phyloP scores from a whole-genome alignment of 92 coral and sea anemone species.

The Pocillopora grandis region DNA sequence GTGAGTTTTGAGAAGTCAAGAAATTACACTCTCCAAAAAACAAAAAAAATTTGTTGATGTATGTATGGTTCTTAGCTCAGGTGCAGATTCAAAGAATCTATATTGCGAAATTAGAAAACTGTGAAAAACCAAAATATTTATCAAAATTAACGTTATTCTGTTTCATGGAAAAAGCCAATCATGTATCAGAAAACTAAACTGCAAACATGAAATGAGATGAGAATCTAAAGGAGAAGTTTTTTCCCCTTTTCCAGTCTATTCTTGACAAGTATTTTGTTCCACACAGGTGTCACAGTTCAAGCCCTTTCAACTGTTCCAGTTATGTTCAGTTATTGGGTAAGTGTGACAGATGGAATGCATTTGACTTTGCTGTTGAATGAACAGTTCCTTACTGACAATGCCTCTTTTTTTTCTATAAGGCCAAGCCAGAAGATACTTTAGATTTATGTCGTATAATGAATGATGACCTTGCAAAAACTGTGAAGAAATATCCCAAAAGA shows the following conservation, averaged over 20 bases:
- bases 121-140: no score
- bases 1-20: conserved; percentile 20
- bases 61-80: no score
- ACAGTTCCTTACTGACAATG: neutral
- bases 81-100: no score
- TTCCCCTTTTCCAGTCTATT: neutral
- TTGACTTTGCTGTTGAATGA: neutral
- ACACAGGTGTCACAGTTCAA: conserved; percentile 86
- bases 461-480: conserved; percentile 93
- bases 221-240: no score
- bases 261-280: neutral
- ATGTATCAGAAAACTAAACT: no score
- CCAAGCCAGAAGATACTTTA: conserved; percentile 94
- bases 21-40: no score
- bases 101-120: no score
- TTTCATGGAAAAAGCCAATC: no score
- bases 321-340: conserved; percentile 98
- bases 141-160: no score
- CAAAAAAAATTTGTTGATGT: no score
- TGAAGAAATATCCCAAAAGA: conserved; percentile 83
- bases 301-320: conserved; percentile 96
- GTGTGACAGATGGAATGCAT: neutral
- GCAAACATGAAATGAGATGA: no score
- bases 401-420: conserved; percentile 41
- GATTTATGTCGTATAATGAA: conserved; percentile 85